A percentile compares a stretch with the other conserved stretches of the same genome.
phyloP scores from a whole-genome alignment of 2,113 vertebrate species.

The Cheirogaleus medius region DNA sequence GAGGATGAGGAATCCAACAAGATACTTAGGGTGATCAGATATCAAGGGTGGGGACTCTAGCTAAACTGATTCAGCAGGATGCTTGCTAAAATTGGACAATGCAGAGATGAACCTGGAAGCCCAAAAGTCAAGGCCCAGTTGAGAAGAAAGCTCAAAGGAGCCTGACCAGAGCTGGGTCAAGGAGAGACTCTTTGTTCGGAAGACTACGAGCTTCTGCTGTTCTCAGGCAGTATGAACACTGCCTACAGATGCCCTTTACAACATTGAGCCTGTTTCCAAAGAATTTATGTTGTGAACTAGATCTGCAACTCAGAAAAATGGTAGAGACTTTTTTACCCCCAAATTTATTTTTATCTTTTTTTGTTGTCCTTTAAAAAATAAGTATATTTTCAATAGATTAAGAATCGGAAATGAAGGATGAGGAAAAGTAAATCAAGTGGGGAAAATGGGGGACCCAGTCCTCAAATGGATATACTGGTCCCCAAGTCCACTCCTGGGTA shows the following conservation, averaged over 20 bases:
- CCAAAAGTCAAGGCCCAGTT: neutral
- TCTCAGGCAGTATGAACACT: fast-evolving
- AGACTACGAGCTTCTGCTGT: neutral
- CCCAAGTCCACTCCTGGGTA: neutral
- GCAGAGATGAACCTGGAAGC: neutral
- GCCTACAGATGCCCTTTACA: fast-evolving
- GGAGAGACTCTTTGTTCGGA: neutral
- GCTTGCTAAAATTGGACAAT: neutral
- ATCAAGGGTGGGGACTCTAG: neutral
- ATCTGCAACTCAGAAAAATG: neutral
- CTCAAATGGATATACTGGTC: neutral
- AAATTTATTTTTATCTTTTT: neutral
- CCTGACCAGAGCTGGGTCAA: neutral
- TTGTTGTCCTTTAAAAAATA: neutral
- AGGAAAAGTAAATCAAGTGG: neutral
- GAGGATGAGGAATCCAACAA: neutral
- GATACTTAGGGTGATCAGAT: neutral
- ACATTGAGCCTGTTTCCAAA: neutral
- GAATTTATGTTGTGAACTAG: neutral
- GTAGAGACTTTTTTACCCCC: neutral
- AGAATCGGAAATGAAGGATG: neutral
- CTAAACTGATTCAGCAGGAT: neutral
- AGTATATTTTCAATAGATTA: neutral
- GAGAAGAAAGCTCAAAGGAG: neutral
- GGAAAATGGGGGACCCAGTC: neutral